Evolutionary conservation across 2,888 invertebrate genomes (phyloP).

Genomic region (Acanthosoma haemorrhoidale): DNA sequence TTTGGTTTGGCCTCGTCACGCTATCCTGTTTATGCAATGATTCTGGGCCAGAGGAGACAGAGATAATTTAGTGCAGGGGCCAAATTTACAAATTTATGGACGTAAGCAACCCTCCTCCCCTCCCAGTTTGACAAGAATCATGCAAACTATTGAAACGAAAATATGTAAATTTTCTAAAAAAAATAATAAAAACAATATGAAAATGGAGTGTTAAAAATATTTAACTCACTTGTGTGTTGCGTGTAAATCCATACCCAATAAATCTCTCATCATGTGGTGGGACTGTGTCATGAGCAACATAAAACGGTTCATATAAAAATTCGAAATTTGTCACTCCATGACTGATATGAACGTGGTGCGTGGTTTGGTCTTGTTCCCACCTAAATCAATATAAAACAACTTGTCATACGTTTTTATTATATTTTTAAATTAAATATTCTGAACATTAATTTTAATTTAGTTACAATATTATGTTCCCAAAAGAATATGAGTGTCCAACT

Average conservation of each 20-base stretch:
- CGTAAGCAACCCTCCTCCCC: no score
- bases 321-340: constrained; percentile 72
- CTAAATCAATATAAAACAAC: constrained; percentile 45
- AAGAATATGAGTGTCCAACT: background rate
- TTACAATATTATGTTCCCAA: background rate
- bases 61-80: no score
- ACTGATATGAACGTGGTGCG: constrained; percentile 67
- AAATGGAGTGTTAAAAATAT: no score
- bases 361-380: constrained; percentile 55
- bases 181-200: no score
- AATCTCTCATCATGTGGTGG: constrained; percentile 85
- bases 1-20: no score
- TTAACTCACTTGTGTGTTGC: constrained; percentile 74
- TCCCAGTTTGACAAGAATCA: no score
- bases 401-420: background rate
- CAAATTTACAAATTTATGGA: no score
- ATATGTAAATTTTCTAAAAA: no score
- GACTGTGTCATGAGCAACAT: constrained; percentile 73
- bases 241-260: constrained; percentile 84
- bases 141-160: no score
- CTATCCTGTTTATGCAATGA: no score
- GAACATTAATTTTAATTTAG: no score
- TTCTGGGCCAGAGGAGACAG: no score
- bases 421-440: background rate
- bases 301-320: constrained; percentile 88